Conservation (phyloP, 2,888 invertebrate species). For the Meghimatium bilineatum region DNA sequence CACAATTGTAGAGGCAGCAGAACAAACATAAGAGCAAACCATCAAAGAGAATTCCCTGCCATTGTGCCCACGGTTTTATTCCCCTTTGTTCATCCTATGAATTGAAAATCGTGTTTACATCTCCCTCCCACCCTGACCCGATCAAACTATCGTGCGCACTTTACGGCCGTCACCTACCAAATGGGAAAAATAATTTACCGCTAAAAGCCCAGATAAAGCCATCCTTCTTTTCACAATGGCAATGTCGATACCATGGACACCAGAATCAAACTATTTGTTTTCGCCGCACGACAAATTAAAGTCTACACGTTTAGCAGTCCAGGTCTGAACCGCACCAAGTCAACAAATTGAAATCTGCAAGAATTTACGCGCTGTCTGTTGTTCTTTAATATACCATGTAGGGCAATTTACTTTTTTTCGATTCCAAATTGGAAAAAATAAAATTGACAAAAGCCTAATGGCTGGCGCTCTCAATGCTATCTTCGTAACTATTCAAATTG, state of each 20-base stretch:
- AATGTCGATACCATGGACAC: conserved; percentile 25
- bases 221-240: conserved; percentile 30
- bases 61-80: conserved; percentile 21
- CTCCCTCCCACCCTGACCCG: not conserved
- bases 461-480: conserved; percentile 21
- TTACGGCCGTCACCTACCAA: conserved; percentile 35
- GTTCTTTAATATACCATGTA: conserved; percentile 11
- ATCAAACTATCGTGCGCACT: conserved; percentile 32
- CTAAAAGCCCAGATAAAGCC: conserved; percentile 43
- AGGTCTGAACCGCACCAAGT: not conserved
- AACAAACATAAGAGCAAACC: conserved; percentile 32
- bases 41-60: conserved; percentile 20
- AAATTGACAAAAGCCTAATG: conserved; percentile 13
- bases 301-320: conserved; percentile 28
- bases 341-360: conserved; percentile 31
- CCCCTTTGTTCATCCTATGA: conserved; percentile 7
- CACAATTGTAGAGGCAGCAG: conserved; percentile 5
- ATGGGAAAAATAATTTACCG: conserved; percentile 45
- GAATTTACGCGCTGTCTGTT: conserved; percentile 12
- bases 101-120: conserved; percentile 28
- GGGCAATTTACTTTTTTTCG: conserved; percentile 21
- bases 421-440: not conserved
- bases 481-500: conserved; percentile 7
- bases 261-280: conserved; percentile 36
- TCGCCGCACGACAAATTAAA: conserved; percentile 31